phyloP scores from a whole-genome alignment of 2,888 invertebrate species.

The Altica lythri region DNA sequence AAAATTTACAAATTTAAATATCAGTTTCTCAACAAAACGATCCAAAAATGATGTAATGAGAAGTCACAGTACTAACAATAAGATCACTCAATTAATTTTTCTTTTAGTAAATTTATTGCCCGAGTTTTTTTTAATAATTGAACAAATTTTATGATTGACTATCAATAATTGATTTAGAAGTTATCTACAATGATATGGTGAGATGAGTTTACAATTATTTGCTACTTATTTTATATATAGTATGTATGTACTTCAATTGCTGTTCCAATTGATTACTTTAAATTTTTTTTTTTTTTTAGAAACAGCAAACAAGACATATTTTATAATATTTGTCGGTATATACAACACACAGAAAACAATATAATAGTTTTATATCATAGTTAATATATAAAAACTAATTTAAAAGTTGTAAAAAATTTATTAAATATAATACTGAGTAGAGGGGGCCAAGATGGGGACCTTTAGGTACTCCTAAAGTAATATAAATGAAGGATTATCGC shows the following conservation, averaged over 20 bases:
- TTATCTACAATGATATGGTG: conserved; percentile 32
- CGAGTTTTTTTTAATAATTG: conserved; percentile 37
- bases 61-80: conserved; percentile 41
- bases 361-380: not conserved
- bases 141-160: conserved; percentile 42
- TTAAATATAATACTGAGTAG: not conserved
- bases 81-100: conserved; percentile 39
- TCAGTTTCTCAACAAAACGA: conserved; percentile 7
- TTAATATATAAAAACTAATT: no score
- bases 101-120: conserved; percentile 42
- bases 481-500: no score
- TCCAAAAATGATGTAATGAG: conserved; percentile 15
- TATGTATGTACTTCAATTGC: conserved; percentile 2
- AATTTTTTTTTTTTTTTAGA: conserved; percentile 7
- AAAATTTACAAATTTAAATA: not conserved
- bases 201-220: conserved; percentile 22
- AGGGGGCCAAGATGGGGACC: no score
- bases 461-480: no score
- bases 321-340: conserved; percentile 7
- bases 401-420: not conserved
- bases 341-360: conserved; percentile 7
- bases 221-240: conserved; percentile 13
- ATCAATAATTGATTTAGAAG: conserved; percentile 34
- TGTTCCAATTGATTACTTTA: not conserved
- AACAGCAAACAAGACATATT: conserved; percentile 13